Base-by-base conservation (phyloP, 2,888 invertebrate genomes). In the Tinea pellionella region DNA sequence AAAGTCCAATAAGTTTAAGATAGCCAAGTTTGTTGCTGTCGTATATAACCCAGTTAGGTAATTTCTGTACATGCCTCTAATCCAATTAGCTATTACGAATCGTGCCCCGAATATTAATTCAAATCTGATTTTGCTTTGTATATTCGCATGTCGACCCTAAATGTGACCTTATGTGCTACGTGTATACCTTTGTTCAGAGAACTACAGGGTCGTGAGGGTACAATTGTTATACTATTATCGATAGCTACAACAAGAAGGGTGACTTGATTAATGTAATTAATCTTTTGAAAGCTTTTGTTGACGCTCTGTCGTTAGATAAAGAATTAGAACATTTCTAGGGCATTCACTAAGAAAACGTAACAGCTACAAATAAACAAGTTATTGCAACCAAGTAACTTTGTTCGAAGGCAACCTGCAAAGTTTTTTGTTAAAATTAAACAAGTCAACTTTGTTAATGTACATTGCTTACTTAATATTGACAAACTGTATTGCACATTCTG, bases 61-160 rank as follows among this genome's bases (percentile, higher is more conserved):
- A 85, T 86, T 84, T 85, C 73, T 75, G 77, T 83, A 85, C 85
- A 85, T 83, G 83, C 77, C 76, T 80, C 75, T 85, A 84, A 87
- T 86, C 86, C 86, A 87, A 87, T 87, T 86, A 87, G 84, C 84
- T 85, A 86, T 87, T 86, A 86, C 82, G 86, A 81, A 81, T 75
- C 86, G 86, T 85, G 87, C 74, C 69, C 74, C 74, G 86, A 84
- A 87, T 87, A 87, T 84, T 82, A 87, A 87, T 85, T 78, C 71
- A 66, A 67, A 72, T 68, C 73, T 74, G 77, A 77, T 75, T 74
- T 70, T 74, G 72, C 71, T 77, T 77, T 80, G 77, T 78, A 61
- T 62, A 13, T 47, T 55, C 24, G 29, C 55, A 47, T 55, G 55
- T 19, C 65, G 68, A 42, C 24, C 24, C 59, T 47, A 65, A 67